A percentile compares a stretch with the other conserved stretches of the same genome.
Conservation (phyloP, 1,140 invertebrate genomes). For the Trachelipus rathkii region DNA sequence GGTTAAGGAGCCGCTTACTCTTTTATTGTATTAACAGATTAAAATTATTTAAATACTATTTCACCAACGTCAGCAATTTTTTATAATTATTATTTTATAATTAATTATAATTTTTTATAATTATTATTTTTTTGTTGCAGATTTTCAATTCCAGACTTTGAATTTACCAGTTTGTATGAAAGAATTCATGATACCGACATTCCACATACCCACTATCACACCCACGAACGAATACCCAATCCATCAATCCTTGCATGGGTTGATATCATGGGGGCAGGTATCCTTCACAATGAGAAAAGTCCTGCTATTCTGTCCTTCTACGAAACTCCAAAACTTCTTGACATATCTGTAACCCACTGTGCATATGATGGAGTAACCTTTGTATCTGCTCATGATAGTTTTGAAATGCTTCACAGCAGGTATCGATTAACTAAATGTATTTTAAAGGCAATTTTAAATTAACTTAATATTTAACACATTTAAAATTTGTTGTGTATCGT, state of each 20-base stretch:
- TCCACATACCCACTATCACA: slow-evolving; percentile 35
- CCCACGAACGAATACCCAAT: slow-evolving; percentile 25
- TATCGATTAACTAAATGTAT: slow-evolving; percentile 31
- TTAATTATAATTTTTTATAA: no score
- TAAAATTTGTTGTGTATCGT: no score
- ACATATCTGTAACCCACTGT: slow-evolving; percentile 75
- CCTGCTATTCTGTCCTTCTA: slow-evolving; percentile 84
- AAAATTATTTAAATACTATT: no score
- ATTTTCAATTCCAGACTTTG: slow-evolving; percentile 83
- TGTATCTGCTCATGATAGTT: slow-evolving; percentile 76
- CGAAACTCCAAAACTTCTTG: slow-evolving; percentile 73
- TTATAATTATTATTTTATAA: no score
- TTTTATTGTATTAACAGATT: no score
- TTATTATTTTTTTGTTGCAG: neutral
- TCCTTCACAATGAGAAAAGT: slow-evolving; percentile 90
- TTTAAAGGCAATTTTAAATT: no score
- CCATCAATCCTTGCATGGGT: slow-evolving; percentile 78
- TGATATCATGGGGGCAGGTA: slow-evolving; percentile 88
- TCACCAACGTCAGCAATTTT: no score
- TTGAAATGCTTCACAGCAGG: slow-evolving; percentile 57
- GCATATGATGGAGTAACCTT: slow-evolving; percentile 90
- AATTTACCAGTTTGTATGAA: slow-evolving; percentile 75
- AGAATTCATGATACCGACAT: slow-evolving; percentile 64
- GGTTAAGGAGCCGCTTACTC: no score
- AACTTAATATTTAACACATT: no score